These are phyloP conservation scores for Crocodylus rhombifer DNA, from an alignment of 2,797 vertebrate species.

Conservation along the genomic window DNA sequence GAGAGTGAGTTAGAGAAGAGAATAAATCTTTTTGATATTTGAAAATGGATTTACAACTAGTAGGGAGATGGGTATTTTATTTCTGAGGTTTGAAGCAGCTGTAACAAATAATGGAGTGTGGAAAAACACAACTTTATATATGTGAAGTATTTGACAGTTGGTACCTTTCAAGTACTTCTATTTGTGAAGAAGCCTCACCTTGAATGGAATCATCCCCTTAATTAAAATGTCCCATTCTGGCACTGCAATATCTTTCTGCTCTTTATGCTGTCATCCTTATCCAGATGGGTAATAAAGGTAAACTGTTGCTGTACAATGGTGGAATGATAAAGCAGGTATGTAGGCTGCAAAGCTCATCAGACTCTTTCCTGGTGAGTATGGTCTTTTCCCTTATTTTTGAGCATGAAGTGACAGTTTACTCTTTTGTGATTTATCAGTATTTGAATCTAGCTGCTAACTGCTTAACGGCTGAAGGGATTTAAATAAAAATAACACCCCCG, in stretches of 20 bases:
- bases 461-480: neutral
- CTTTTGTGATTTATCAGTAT: conserved; percentile 1
- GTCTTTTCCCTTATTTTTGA: neutral
- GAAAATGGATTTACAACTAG: neutral
- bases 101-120: neutral
- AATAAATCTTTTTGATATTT: neutral
- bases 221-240: neutral
- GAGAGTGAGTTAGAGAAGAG: neutral
- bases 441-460: conserved; percentile 1
- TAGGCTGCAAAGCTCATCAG: neutral
- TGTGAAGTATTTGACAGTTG: neutral
- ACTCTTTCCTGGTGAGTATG: neutral
- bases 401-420: conserved; percentile 35
- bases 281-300: neutral
- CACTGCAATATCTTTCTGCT: neutral
- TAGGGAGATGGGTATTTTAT: neutral
- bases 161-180: neutral
- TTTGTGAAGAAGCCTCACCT: neutral
- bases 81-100: neutral
- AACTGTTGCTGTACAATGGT: neutral
- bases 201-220: neutral
- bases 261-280: neutral
- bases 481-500: neutral
- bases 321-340: neutral
- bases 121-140: neutral